Evolutionary conservation across 2,888 invertebrate species (phyloP).

Genomic region (Eupithecia tripunctaria): DNA sequence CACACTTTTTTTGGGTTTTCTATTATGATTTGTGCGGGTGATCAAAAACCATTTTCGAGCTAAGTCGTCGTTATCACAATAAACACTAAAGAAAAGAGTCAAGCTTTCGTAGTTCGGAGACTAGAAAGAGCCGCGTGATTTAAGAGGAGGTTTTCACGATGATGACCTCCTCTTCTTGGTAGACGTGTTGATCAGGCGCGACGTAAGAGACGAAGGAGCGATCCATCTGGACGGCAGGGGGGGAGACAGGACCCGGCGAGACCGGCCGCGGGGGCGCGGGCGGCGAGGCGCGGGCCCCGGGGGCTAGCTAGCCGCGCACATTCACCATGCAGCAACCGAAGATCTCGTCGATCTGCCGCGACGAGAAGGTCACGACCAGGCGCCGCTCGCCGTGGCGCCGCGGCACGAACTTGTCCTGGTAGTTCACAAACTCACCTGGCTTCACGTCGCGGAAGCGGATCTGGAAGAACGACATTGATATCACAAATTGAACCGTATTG

Average conservation of each 20-base stretch:
- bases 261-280: slow-evolving; percentile 68
- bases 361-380: slow-evolving; percentile 87
- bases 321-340: slow-evolving; percentile 83
- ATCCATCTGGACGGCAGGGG: slow-evolving; percentile 69
- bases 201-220: slow-evolving; percentile 68
- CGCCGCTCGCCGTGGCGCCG: slow-evolving; percentile 85
- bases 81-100: slow-evolving; percentile 43
- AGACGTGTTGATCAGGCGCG: slow-evolving; percentile 71
- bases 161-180: slow-evolving; percentile 75
- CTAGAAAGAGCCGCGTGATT: slow-evolving; percentile 44
- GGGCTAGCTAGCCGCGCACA: slow-evolving; percentile 81
- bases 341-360: slow-evolving; percentile 87
- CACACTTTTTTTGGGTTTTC: slow-evolving; percentile 65
- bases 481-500: not conserved
- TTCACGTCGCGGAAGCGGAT: slow-evolving; percentile 85
- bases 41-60: slow-evolving; percentile 66
- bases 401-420: slow-evolving; percentile 85
- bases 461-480: slow-evolving; percentile 51
- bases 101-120: slow-evolving; percentile 34
- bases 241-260: slow-evolving; percentile 71
- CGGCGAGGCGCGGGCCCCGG: slow-evolving; percentile 78
- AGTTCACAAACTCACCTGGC: slow-evolving; percentile 86
- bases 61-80: slow-evolving; percentile 60
- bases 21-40: slow-evolving; percentile 68
- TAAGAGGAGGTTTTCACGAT: slow-evolving; percentile 66